Percentiles rank a stretch among this genome's conserved stretches.
Evolutionary conservation across 2,113 vertebrate species (phyloP).

Genomic region (Scophthalmus maximus): DNA sequence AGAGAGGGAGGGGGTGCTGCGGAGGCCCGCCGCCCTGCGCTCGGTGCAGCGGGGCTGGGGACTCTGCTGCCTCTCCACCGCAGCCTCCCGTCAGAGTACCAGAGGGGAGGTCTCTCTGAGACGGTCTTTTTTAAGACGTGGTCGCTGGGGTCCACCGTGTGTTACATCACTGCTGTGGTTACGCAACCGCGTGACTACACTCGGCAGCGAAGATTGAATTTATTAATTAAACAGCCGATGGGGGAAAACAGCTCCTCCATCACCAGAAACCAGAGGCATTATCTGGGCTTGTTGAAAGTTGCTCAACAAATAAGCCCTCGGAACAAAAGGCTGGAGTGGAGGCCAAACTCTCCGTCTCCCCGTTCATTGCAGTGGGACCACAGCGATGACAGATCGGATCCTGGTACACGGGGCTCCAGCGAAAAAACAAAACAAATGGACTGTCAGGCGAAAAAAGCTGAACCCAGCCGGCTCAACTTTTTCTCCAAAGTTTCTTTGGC

Average conservation of each 20-base stretch:
- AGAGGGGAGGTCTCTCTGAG: conserved; percentile 20
- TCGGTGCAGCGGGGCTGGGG: conserved; percentile 40
- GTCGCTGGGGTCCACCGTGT: conserved; percentile 10
- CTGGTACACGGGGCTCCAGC: background rate
- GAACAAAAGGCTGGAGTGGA: background rate
- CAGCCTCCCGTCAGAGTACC: conserved; percentile 44
- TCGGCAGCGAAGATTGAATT: conserved; percentile 9
- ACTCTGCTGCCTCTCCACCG: conserved; percentile 36
- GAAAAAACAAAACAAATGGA: background rate
- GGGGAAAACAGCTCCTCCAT: conserved; percentile 15
- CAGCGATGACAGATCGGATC: background rate
- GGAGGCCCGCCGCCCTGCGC: conserved; percentile 41
- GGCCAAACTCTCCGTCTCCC: background rate
- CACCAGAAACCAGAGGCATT: conserved; percentile 4
- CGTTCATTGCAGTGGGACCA: background rate
- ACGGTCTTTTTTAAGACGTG: conserved; percentile 15
- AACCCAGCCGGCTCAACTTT: background rate
- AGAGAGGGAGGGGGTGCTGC: conserved; percentile 62
- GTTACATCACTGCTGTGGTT: conserved; percentile 61
- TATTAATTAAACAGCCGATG: conserved; percentile 40
- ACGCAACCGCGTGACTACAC: conserved; percentile 28
- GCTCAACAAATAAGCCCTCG: background rate
- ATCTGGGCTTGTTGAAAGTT: background rate
- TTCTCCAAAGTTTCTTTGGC: background rate
- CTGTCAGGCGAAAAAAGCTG: background rate